A percentile compares a stretch with the other conserved stretches of the same genome.
These are phyloP conservation scores for Lepidocolaptes lacrymiger DNA, from an alignment of 2,797 vertebrate genomes.

Conservation along the genomic window DNA sequence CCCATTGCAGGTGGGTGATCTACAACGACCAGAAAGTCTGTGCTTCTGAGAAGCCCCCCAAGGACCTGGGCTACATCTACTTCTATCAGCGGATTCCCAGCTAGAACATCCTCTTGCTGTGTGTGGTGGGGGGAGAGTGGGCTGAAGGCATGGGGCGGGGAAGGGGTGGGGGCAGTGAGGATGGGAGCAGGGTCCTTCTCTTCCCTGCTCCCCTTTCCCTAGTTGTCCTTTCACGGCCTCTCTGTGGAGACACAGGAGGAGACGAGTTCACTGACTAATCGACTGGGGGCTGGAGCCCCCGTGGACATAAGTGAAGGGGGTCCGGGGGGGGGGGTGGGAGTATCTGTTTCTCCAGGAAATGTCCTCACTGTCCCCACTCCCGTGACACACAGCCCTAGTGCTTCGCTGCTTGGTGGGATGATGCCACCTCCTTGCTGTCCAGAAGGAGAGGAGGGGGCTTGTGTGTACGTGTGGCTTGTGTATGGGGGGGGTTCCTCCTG, in stretches of 20 bases:
- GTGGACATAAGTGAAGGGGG: conserved; percentile 29
- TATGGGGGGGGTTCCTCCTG: not conserved
- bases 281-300: conserved; percentile 24
- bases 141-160: not conserved
- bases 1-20: conserved; percentile 90
- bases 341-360: conserved; percentile 34
- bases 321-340: not conserved
- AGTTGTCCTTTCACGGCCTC: not conserved
- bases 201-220: not conserved
- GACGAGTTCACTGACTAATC: not conserved
- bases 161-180: not conserved
- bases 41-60: conserved; percentile 98
- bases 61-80: conserved; percentile 98
- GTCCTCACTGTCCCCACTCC: conserved; percentile 18
- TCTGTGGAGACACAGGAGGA: not conserved
- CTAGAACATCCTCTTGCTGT: conserved; percentile 75
- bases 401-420: conserved; percentile 61
- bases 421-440: conserved; percentile 12
- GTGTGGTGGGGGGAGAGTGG: conserved; percentile 1
- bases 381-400: conserved; percentile 8
- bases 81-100: conserved; percentile 93
- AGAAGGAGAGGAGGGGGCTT: not conserved
- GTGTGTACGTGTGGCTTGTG: conserved; percentile 54
- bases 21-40: conserved; percentile 99
- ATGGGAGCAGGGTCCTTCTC: not conserved